Evolutionary conservation across 2,797 vertebrate genomes (phyloP), one percentile per base, ranked within the genome.

Genomic region (Hirundo rustica): DNA sequence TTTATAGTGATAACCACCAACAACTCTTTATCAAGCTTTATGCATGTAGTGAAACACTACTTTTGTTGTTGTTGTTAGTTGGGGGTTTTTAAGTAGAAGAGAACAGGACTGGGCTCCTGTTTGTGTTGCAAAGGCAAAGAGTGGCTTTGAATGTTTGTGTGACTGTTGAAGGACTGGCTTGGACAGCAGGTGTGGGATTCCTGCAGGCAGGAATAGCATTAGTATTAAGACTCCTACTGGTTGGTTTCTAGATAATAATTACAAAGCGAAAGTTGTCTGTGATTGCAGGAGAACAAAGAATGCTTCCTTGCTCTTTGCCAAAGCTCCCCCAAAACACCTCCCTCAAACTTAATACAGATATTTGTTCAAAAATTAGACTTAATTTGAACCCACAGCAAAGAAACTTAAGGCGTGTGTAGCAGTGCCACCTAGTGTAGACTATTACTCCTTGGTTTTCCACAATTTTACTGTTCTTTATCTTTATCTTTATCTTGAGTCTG

Each of bases 341-440:
- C 21, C 20, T 88, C 66, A 50, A 77, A 87, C 44, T 77, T 54
- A 71, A 50, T 61, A 29, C 3, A 54, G 34, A 3, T 26, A 50
- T 30, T 85, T 81, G 54, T 70, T 61, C 18, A 27, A 83, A 95
- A 91, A 48, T 53, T 27, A 64, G 72, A 16, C 34, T 48, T 50
- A 15, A 66, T 85, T 92, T 80, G 82, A 88, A 45, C 68, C 81
- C 65, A 6, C 11, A 26, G 58, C 53, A 53, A 74, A 53, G 57
- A 45, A 62, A 62, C 15, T 10, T n/a, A 75, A 88, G 89, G 26
- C 5, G 0, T 78, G 74, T 89, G 82, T 92, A 93, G 94, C 85
- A 96, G 82, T 93, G 94, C 93, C 95, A 96, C 73, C 96, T 97
- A 96, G 93, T 89, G 93, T 85, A 62, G 61, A 25, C n/a, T 83